Evolutionary conservation across 2,797 vertebrate species (phyloP).

Genomic region (Chaetophractus vellerosus): DNA sequence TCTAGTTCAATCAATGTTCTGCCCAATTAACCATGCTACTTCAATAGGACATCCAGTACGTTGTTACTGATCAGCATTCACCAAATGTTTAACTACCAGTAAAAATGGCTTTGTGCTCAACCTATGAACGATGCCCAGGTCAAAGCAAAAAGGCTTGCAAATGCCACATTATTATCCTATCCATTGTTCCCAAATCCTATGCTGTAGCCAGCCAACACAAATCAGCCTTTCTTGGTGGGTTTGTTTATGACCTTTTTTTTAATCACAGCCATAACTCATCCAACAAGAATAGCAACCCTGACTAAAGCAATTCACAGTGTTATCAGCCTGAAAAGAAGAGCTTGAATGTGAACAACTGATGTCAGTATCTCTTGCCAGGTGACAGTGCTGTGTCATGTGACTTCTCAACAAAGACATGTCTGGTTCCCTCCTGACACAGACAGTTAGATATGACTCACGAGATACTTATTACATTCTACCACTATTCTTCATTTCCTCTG

Average conservation of each 20-base stretch:
- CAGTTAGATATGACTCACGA: not conserved
- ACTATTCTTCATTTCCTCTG: constrained; percentile 24
- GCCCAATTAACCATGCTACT: constrained; percentile 48
- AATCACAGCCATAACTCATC: constrained; percentile 14
- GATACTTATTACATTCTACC: not conserved
- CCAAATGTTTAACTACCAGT: constrained; percentile 73
- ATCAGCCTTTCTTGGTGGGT: constrained; percentile 63
- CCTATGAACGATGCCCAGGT: constrained; percentile 65
- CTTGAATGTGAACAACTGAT: not conserved
- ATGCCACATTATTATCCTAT: constrained; percentile 20
- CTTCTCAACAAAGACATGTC: constrained; percentile 47
- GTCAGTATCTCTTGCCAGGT: constrained; percentile 2
- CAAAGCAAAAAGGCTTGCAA: constrained; percentile 60
- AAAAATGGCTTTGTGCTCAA: constrained; percentile 76
- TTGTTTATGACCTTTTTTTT: constrained; percentile 54
- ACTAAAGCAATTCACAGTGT: constrained; percentile 70
- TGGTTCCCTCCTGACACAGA: not conserved
- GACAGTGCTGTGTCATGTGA: not conserved
- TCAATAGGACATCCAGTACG: constrained; percentile 53
- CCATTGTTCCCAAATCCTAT: constrained; percentile 72
- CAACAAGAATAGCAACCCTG: constrained; percentile 74
- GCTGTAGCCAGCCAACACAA: constrained; percentile 40
- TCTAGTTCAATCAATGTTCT: constrained; percentile 58
- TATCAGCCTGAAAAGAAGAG: constrained; percentile 73
- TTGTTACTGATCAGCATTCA: constrained; percentile 62